phyloP scores from a whole-genome alignment of 2,113 vertebrate species.

The Brevimyrus niger region DNA sequence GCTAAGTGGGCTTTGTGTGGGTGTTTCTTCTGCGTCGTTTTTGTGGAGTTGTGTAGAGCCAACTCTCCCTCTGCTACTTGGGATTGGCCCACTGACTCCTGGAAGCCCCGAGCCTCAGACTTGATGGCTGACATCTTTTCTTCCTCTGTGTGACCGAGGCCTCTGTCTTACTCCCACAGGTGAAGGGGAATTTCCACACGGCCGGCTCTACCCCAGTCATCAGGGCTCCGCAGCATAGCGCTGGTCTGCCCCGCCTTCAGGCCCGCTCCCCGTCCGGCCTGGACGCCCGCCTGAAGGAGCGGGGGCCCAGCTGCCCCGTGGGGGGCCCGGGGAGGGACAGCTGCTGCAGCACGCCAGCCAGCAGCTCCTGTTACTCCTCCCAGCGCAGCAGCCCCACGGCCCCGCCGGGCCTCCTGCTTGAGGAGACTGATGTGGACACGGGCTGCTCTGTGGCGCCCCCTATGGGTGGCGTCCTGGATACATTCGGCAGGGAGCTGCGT shows the following conservation, averaged over 20 bases:
- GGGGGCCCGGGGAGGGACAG: constrained; percentile 32
- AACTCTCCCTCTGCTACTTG: neutral
- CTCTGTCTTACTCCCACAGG: constrained; percentile 50
- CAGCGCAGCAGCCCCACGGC: constrained; percentile 38
- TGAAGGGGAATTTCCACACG: constrained; percentile 55
- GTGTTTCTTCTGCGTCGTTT: neutral
- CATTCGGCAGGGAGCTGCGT: constrained; percentile 43
- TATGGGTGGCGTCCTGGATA: constrained; percentile 39
- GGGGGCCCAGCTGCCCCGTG: constrained; percentile 35
- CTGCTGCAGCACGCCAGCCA: constrained; percentile 40
- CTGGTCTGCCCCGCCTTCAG: constrained; percentile 14
- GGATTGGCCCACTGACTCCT: neutral
- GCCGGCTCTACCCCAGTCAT: constrained; percentile 34
- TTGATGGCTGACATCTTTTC: neutral
- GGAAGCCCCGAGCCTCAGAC: neutral
- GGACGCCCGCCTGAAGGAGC: constrained; percentile 26
- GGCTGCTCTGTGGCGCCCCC: constrained; percentile 46
- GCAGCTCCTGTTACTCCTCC: constrained; percentile 43
- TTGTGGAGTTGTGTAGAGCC: neutral
- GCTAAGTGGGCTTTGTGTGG: neutral
- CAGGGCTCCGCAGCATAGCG: constrained; percentile 34
- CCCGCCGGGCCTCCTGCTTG: constrained; percentile 5
- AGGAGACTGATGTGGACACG: constrained; percentile 78
- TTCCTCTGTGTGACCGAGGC: neutral
- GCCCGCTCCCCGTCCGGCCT: constrained; percentile 29